Evolutionary conservation across 2,888 invertebrate species (phyloP).

Genomic region (Dione juno): DNA sequence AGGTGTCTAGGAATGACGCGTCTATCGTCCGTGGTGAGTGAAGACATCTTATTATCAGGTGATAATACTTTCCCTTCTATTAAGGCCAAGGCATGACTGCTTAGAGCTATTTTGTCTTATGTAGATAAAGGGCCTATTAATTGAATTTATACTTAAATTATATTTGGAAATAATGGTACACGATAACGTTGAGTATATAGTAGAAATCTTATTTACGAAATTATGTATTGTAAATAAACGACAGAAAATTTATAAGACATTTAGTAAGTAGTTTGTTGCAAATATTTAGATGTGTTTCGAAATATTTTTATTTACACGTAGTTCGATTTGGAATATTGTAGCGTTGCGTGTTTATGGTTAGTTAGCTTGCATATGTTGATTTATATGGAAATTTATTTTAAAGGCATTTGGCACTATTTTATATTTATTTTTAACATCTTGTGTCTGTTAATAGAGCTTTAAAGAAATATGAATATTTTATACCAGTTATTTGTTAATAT

Average conservation of each 20-base stretch:
- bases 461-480: not conserved
- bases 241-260: not conserved
- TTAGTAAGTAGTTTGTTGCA: conserved; percentile 2
- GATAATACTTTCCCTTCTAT: conserved; percentile 77
- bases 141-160: conserved; percentile 17
- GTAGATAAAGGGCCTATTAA: conserved; percentile 51
- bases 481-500: not conserved
- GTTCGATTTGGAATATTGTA: not conserved
- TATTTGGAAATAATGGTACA: not conserved
- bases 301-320: not conserved
- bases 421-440: not conserved
- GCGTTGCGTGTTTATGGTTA: not conserved
- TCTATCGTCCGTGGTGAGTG: conserved; percentile 82
- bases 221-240: not conserved
- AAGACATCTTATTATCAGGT: conserved; percentile 82
- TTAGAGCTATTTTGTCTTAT: conserved; percentile 53
- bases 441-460: not conserved
- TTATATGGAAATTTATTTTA: not conserved
- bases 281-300: not conserved
- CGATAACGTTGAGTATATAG: not conserved
- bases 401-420: not conserved
- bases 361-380: not conserved
- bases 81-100: conserved; percentile 77
- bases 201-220: not conserved
- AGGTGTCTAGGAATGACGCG: conserved; percentile 72